Evolutionary conservation across 2,888 invertebrate species (phyloP).

Genomic region (Isoperla grammatica): DNA sequence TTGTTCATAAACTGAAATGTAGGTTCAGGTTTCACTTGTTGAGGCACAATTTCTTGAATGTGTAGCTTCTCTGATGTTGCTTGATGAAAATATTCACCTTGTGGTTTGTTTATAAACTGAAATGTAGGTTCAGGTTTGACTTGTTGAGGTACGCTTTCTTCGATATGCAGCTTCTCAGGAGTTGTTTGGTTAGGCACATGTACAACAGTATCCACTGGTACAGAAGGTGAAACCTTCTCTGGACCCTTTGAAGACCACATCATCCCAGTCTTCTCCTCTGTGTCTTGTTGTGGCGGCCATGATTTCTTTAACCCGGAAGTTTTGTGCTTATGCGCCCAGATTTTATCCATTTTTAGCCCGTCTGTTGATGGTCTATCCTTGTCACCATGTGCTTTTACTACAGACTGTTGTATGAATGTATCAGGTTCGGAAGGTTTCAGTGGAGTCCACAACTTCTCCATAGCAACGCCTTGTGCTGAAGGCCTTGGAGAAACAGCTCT

Average conservation of each 20-base stretch:
- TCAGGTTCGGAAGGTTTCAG: conserved; percentile 31
- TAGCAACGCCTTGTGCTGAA: conserved; percentile 40
- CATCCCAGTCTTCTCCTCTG: conserved; percentile 32
- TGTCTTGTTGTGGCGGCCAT: conserved; percentile 47
- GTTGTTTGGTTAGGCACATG: conserved; percentile 13
- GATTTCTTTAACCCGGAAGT: conserved; percentile 46
- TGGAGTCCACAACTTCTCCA: conserved; percentile 42
- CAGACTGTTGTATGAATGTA: conserved; percentile 15
- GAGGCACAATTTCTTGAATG: too few relatives aligned
- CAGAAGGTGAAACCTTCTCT: conserved; percentile 43
- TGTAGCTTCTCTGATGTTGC: too few relatives aligned
- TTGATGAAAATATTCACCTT: too few relatives aligned
- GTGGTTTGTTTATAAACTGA: too few relatives aligned
- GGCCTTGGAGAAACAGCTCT: conserved; percentile 40
- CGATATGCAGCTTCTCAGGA: not conserved
- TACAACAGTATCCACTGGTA: conserved; percentile 29
- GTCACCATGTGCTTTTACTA: conserved; percentile 28
- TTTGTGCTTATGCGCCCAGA: conserved; percentile 54
- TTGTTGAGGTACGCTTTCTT: conserved; percentile 22
- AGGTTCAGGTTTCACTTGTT: too few relatives aligned
- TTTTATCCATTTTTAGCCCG: conserved; percentile 60
- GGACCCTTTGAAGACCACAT: conserved; percentile 42
- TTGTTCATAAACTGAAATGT: too few relatives aligned
- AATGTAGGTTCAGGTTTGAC: conserved; percentile 14
- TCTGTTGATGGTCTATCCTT: conserved; percentile 54